phyloP scores from a whole-genome alignment of 2,113 vertebrate genomes.

The Miniopterus natalensis region DNA sequence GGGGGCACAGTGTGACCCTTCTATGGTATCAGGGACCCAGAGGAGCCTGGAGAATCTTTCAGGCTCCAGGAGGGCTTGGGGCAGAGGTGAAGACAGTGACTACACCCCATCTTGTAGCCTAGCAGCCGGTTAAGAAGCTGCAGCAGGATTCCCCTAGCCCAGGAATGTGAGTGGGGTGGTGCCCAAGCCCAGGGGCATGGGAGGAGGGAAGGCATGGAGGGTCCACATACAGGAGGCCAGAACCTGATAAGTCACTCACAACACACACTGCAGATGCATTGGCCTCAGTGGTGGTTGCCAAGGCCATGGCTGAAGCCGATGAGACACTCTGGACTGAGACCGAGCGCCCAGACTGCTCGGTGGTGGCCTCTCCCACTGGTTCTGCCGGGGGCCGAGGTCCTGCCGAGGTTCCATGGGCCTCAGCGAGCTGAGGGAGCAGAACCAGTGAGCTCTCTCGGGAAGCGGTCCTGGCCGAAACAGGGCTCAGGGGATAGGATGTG shows the following conservation, averaged over 20 bases:
- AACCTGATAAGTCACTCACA: conserved; percentile 82
- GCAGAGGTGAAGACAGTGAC: not conserved
- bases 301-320: conserved; percentile 11
- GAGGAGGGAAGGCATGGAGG: not conserved
- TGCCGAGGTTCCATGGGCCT: conserved; percentile 34
- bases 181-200: not conserved
- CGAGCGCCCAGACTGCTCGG: conserved; percentile 66
- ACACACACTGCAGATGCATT: conserved; percentile 80
- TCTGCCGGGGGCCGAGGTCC: conserved; percentile 54
- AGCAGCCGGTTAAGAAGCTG: not conserved
- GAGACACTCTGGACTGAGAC: conserved; percentile 56
- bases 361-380: conserved; percentile 65
- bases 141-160: rapidly evolving
- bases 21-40: not conserved
- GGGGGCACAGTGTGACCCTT: not conserved
- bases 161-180: not conserved
- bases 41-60: not conserved
- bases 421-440: conserved; percentile 3
- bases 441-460: conserved; percentile 67
- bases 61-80: not conserved
- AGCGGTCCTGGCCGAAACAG: conserved; percentile 7
- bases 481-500: conserved; percentile 60
- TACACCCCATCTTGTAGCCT: not conserved
- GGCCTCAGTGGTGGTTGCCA: conserved; percentile 67
- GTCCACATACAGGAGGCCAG: not conserved